Base-by-base conservation (phyloP, 2,888 invertebrate genomes). In the Tetramorium bicarinatum region DNA sequence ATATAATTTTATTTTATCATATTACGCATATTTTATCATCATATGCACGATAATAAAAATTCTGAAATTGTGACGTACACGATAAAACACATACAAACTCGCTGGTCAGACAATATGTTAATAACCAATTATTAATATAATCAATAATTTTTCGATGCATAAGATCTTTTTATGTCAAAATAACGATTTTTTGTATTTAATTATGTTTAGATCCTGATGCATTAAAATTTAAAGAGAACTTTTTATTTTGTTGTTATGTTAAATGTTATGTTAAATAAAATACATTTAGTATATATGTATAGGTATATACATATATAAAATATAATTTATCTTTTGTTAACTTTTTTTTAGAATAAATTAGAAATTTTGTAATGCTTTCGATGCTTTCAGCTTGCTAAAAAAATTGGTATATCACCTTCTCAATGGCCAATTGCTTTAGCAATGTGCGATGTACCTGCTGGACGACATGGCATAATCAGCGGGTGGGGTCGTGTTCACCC, bases 401-500 rank as follows among this genome's bases (percentile, higher is more conserved):
- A 83, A 25, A 59, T 85, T 44, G 38, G 13, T 6, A 3, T n/a
- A 13, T 71, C 13, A 41, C 1, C 38, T 3, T 61, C 34, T n/a
- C 85, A 83, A 64, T 59, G 8, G n/a, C 79, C 83, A 34, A 80
- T 85, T 38, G 38, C 54, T 21, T 74, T 87, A 49, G 67, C 87
- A 13, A 49, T 11, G 13, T 56, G 8, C 1, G 34, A 87, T 34
- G 47, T 25, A 8, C 13, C 56, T 0, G 49, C 21, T 11, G 64
- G 56, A 25, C 52, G n/a, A 29, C 18, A 7, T 0, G 83, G 49
- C 0, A 29, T 69, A 54, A 34, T 87, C 7, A 83, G 74, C 11
- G 87, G 87, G 41, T 87, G 87, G 87, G 87, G 85, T 61, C 59
- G 59, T 47, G 25, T 25, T 21, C 29, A 18, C 13, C 11, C 59